Conservation (phyloP, 2,888 invertebrate genomes). For the Galerucella nymphaeae region DNA sequence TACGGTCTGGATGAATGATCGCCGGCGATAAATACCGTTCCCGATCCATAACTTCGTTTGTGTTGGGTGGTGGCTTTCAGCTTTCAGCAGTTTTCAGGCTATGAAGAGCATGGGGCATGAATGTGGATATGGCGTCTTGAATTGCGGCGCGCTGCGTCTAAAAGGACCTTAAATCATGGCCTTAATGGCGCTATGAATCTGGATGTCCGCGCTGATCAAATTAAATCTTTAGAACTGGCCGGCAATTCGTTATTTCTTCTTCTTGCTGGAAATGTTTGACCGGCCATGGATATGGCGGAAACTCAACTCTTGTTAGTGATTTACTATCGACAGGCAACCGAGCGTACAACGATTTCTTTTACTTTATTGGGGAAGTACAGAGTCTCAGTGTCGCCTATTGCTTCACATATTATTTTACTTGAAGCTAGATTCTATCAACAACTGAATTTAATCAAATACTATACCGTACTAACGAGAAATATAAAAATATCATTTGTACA, state of each 20-base stretch:
- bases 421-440: too few species aligned
- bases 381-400: conserved; percentile 35
- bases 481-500: too few species aligned
- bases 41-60: conserved; percentile 45
- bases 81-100: conserved; percentile 42
- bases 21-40: conserved; percentile 43
- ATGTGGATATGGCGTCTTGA: conserved; percentile 53
- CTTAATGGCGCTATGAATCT: conserved; percentile 68
- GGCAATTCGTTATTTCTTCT: conserved; percentile 58
- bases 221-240: conserved; percentile 65
- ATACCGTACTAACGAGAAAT: too few species aligned
- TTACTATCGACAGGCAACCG: conserved; percentile 19
- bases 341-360: conserved; percentile 40
- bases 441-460: too few species aligned
- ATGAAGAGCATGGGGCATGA: conserved; percentile 43
- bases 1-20: conserved; percentile 44
- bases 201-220: conserved; percentile 67
- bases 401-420: neutral
- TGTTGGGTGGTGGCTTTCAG: conserved; percentile 44
- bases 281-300: conserved; percentile 56
- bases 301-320: conserved; percentile 41
- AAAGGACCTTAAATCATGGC: conserved; percentile 66
- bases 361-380: conserved; percentile 28
- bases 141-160: conserved; percentile 59
- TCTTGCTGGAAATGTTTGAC: conserved; percentile 53